These are phyloP conservation scores for Dromococcyx pavoninus DNA, from an alignment of 2,797 vertebrate genomes.

Conservation along the genomic window DNA sequence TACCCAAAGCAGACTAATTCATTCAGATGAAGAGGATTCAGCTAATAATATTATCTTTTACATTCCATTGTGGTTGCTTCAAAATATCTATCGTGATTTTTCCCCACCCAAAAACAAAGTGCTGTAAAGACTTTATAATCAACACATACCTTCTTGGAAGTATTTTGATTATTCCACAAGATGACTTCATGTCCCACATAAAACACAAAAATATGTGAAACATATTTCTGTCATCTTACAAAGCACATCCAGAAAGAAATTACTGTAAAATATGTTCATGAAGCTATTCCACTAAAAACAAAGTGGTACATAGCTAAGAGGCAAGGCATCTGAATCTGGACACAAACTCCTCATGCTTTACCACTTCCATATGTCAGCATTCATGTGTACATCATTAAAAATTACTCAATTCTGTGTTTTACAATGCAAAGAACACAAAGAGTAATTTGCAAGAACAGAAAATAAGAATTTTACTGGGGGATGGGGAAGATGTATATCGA, in stretches of 20 bases:
- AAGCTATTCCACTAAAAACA: constrained; percentile 59
- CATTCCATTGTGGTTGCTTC: constrained; percentile 44
- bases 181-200: constrained; percentile 72
- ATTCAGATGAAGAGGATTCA: constrained; percentile 28
- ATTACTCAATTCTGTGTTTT: constrained; percentile 41
- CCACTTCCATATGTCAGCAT: constrained; percentile 73
- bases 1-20: constrained; percentile 32
- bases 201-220: constrained; percentile 63
- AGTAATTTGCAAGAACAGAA: background rate
- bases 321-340: constrained; percentile 26
- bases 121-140: constrained; percentile 72
- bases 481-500: background rate
- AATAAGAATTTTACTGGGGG: background rate
- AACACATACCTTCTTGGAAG: constrained; percentile 68
- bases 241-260: constrained; percentile 76
- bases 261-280: constrained; percentile 73
- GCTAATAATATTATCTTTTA: constrained; percentile 46
- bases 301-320: constrained; percentile 63
- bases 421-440: constrained; percentile 42
- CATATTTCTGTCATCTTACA: constrained; percentile 76
- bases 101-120: constrained; percentile 47
- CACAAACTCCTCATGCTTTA: constrained; percentile 30
- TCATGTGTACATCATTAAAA: constrained; percentile 64
- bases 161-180: constrained; percentile 74
- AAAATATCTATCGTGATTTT: constrained; percentile 53